Evolutionary conservation across 1,140 invertebrate species (phyloP), one percentile per base, ranked within the genome.

Genomic region (Drosophila sechellia): DNA sequence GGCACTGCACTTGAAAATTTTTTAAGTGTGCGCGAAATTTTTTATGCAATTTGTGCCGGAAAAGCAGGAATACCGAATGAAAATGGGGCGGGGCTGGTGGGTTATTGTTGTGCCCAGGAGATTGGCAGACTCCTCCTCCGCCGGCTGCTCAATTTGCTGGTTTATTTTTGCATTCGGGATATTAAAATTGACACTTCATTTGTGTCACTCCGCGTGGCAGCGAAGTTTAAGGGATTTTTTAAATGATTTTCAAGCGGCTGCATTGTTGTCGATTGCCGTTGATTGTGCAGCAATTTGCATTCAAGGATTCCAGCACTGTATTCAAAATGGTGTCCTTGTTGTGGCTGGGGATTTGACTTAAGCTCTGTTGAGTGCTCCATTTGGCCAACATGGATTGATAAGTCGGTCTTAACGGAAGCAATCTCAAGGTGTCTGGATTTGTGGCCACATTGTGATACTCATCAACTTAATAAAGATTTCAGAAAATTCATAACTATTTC

Each of bases 1-100:
- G 60, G 63, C 50, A 64, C 45, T 87, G 83, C 83, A 87, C 83
- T 86, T 86, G 83, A 86, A 86, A 76, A 86, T 86, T 64, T 87
- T 71, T 52, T 83, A 50, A 75, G 78, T 60, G 73, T 68, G 60
- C 69, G 64, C 60, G 55, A 86, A 80, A 86, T 86, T 86, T 80
- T 86, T 69, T 63, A 75, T 63, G 83, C 81, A 86, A 86, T 87
- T 86, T 87, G 56, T 43, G 52, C n/a, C 13, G 43, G 48, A 27
- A 43, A 37, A 40, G 46, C 43, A n/a, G 27, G 13, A 27, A 27
- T n/a, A 22, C 35, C 31, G 20, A 48, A 27, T n/a, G 0, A 11
- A 25, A 45, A 22, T 22, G 20, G 13, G 2, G 6, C 25, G 6
- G 25, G 3, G 31, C 31, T 31, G 31, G 5, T 48, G 48, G 2